Evolutionary conservation across 92 coral and sea anemone species (phyloP).

Genomic region (Parazoanthus darwini): DNA sequence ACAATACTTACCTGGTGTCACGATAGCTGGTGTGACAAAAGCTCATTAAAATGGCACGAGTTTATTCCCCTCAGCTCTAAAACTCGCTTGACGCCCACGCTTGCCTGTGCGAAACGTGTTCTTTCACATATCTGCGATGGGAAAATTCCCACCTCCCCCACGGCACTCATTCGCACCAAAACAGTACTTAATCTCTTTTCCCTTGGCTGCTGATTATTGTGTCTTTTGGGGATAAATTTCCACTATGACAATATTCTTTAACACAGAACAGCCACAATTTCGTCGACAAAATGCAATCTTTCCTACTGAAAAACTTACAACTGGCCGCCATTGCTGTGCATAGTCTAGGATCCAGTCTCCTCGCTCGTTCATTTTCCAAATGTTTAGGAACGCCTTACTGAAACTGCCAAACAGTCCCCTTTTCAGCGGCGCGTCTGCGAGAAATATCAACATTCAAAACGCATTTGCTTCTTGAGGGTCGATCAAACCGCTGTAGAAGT

Average conservation of each 20-base stretch:
- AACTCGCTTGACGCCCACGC: not conserved
- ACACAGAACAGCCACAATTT: not conserved
- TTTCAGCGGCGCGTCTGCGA: not conserved
- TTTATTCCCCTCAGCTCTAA: not conserved
- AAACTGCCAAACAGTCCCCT: not conserved
- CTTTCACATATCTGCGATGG: not conserved
- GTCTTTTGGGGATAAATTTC: not conserved
- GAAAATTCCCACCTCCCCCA: not conserved
- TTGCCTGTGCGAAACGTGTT: not conserved
- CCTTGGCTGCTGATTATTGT: not conserved
- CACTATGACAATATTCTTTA: not conserved
- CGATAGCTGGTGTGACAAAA: not conserved
- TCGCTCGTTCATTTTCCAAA: not conserved
- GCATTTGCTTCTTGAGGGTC: not conserved
- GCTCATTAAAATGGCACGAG: not conserved
- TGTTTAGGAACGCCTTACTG: slow-evolving; percentile 5
- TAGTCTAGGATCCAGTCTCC: slow-evolving; percentile 7
- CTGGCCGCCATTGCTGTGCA: not conserved
- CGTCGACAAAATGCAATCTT: not conserved
- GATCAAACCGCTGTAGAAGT: not conserved
- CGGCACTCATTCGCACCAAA: not conserved
- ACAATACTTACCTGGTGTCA: not conserved
- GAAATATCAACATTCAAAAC: not conserved
- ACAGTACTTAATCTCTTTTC: not conserved
- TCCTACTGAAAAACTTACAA: not conserved